Evolutionary conservation across 2,888 invertebrate genomes (phyloP).

Genomic region (Allophyes oxyacanthae): DNA sequence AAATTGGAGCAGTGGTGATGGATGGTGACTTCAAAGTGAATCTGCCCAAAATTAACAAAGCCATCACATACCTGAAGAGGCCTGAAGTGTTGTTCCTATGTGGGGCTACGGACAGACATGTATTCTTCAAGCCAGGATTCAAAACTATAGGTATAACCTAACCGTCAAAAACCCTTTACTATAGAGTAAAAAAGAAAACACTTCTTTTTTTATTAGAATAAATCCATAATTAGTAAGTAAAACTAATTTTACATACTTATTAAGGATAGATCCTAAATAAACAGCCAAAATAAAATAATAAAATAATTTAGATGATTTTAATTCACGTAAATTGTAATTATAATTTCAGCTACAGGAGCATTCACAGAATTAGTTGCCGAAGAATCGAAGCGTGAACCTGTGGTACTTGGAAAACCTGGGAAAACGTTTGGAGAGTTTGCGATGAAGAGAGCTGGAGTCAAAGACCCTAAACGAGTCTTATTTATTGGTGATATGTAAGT

Average conservation of each 20-base stretch:
- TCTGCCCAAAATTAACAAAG: constrained; percentile 84
- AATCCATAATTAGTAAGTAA: too few species aligned
- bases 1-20: constrained; percentile 89
- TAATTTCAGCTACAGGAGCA: constrained; percentile 76
- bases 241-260: too few species aligned
- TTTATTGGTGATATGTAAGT: constrained; percentile 95
- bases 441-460: constrained; percentile 88
- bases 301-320: too few species aligned
- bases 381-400: constrained; percentile 76
- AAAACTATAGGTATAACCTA: constrained; percentile 77
- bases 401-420: constrained; percentile 86
- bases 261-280: too few species aligned
- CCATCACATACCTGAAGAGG: constrained; percentile 80
- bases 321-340: neutral
- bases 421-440: constrained; percentile 81
- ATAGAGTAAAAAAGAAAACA: too few species aligned
- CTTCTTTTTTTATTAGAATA: too few species aligned
- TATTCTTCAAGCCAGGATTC: constrained; percentile 64
- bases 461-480: constrained; percentile 91
- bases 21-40: constrained; percentile 87
- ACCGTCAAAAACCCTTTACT: too few species aligned
- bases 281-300: too few species aligned
- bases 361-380: constrained; percentile 79
- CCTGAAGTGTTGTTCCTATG: constrained; percentile 86
- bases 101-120: constrained; percentile 82